A percentile compares a stretch with the other conserved stretches of the same genome.
These are phyloP conservation scores for Caenorhabditis tropicalis DNA, from an alignment of 1,140 invertebrate genomes.

Conservation along the genomic window DNA sequence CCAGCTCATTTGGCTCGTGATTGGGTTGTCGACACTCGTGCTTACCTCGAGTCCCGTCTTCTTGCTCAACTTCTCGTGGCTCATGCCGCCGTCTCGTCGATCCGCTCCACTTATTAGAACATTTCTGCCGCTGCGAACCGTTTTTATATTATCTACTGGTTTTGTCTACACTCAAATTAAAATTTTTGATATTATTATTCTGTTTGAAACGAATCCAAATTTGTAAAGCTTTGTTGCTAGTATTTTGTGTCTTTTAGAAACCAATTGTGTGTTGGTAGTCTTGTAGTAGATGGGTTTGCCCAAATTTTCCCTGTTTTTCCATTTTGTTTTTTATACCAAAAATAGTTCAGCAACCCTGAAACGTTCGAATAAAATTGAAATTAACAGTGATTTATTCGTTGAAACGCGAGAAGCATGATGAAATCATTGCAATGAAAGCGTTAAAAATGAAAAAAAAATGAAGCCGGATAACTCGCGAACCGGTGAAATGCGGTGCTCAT, in stretches of 20 bases:
- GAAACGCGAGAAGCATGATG: no score
- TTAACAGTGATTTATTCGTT: no score
- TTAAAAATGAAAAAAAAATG: no score
- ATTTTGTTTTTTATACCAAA: not conserved
- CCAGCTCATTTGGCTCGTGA: slow-evolving; percentile 81
- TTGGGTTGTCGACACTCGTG: slow-evolving; percentile 85
- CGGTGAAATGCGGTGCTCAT: no score
- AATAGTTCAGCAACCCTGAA: not conserved
- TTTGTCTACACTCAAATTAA: slow-evolving; percentile 38
- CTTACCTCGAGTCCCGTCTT: slow-evolving; percentile 82
- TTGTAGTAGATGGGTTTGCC: slow-evolving; percentile 23
- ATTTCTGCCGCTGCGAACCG: not conserved
- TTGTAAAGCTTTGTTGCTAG: slow-evolving; percentile 2
- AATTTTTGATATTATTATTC: not conserved
- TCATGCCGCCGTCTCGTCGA: slow-evolving; percentile 77
- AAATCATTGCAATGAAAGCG: no score
- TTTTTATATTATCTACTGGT: slow-evolving; percentile 21
- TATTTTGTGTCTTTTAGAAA: slow-evolving; percentile 23
- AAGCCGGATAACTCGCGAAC: no score
- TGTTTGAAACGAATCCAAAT: not conserved
- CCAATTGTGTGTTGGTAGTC: slow-evolving; percentile 24
- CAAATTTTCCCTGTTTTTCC: not conserved
- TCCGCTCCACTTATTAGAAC: slow-evolving; percentile 66
- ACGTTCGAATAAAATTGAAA: not conserved
- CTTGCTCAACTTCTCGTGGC: slow-evolving; percentile 85